phyloP scores from a whole-genome alignment of 2,113 vertebrate genomes.

The Poeciliopsis occidentalis region DNA sequence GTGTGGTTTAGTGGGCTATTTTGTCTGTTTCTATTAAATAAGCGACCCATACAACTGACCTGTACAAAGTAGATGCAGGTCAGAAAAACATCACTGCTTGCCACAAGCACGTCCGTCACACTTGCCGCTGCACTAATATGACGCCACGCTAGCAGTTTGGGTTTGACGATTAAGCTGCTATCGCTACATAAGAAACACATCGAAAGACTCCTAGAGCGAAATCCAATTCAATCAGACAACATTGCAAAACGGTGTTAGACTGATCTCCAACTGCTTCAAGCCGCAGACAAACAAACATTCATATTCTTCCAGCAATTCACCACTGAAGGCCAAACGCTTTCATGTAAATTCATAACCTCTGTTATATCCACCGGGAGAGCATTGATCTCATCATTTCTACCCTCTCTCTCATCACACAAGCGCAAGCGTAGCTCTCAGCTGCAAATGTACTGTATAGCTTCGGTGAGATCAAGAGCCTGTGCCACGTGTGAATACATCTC shows the following conservation, averaged over 20 bases:
- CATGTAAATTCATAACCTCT: conserved; percentile 61
- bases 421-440: conserved; percentile 18
- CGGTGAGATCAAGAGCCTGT: conserved; percentile 53
- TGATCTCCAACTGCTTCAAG: conserved; percentile 16
- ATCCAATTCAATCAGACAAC: conserved; percentile 2
- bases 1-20: too few species aligned
- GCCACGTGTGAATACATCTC: conserved; percentile 57
- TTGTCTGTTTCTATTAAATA: too few species aligned
- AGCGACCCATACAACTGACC: too few species aligned
- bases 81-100: too few species aligned
- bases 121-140: too few species aligned
- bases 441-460: conserved; percentile 21
- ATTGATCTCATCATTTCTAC: conserved; percentile 51
- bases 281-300: conserved; percentile 37
- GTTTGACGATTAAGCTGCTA: neutral
- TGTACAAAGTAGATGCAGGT: too few species aligned
- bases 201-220: neutral
- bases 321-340: conserved; percentile 49
- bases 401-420: conserved; percentile 33
- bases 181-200: neutral
- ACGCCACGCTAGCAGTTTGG: too few species aligned
- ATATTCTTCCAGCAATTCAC: conserved; percentile 23
- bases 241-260: neutral
- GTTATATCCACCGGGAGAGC: conserved; percentile 19
- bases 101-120: too few species aligned